phyloP scores from a whole-genome alignment of 1,140 invertebrate species.

The Dendrolimus punctatus region DNA sequence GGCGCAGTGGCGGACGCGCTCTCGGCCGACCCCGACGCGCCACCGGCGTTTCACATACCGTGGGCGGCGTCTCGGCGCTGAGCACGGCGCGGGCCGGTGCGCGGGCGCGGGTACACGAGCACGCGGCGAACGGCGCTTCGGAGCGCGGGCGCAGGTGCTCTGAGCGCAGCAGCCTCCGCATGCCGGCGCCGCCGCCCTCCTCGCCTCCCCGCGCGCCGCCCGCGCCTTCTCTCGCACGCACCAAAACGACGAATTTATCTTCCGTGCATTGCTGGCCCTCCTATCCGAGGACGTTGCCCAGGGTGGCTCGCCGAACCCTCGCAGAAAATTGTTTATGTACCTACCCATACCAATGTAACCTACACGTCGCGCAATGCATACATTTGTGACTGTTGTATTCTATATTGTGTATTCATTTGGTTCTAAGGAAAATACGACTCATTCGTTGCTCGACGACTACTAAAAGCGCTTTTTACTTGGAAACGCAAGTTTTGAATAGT shows the following conservation, averaged over 20 bases:
- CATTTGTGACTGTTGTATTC: too few relatives aligned
- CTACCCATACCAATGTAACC: background rate
- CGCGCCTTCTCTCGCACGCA: conserved; percentile 53
- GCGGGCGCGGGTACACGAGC: conserved; percentile 59
- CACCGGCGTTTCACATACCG: conserved; percentile 52
- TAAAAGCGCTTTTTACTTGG: too few relatives aligned
- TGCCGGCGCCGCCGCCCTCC: conserved; percentile 56
- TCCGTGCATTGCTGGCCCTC: conserved; percentile 58
- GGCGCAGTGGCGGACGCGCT: conserved; percentile 63
- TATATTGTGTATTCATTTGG: too few relatives aligned
- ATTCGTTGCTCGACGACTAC: too few relatives aligned
- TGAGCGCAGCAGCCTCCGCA: conserved; percentile 66
- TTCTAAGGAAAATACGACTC: too few relatives aligned
- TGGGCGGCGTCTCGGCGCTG: conserved; percentile 60
- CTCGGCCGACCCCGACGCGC: conserved; percentile 65
- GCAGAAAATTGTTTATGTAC: conserved; percentile 2
- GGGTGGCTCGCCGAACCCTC: conserved; percentile 24
- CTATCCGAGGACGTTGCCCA: conserved; percentile 59
- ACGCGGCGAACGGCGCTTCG: conserved; percentile 63
- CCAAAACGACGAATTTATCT: conserved; percentile 70
- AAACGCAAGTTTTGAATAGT: too few relatives aligned
- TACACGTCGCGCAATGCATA: too few relatives aligned
- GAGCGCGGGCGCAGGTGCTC: conserved; percentile 69
- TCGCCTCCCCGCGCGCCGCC: conserved; percentile 40
- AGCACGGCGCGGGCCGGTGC: conserved; percentile 39